A percentile compares a stretch with the other conserved stretches of the same genome.
Conservation (phyloP, 1,140 invertebrate genomes). For the Galleria mellonella region DNA sequence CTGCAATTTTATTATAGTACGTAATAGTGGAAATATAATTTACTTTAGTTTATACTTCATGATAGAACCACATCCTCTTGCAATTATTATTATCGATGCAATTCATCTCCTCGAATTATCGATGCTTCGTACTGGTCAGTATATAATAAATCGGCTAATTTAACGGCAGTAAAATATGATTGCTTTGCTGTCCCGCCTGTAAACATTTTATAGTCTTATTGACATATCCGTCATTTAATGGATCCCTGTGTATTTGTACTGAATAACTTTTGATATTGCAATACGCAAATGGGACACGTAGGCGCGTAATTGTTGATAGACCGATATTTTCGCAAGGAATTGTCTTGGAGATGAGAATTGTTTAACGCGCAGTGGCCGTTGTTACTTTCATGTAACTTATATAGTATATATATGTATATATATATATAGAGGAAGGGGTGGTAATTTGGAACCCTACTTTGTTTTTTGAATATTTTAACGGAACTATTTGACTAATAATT, state of each 20-base stretch:
- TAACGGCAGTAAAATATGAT: slow-evolving; percentile 2
- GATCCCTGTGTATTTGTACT: neutral
- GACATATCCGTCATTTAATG: slow-evolving; percentile 17
- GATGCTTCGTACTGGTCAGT: neutral
- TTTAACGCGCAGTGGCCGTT: no score
- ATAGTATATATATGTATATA: no score
- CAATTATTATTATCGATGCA: neutral
- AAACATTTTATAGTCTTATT: slow-evolving; percentile 16
- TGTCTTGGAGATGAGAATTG: no score
- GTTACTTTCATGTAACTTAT: no score
- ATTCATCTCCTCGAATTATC: neutral
- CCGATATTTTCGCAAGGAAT: slow-evolving; percentile 28
- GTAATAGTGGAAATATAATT: no score
- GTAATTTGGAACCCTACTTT: no score
- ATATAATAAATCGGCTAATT: slow-evolving; percentile 4
- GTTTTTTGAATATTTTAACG: no score
- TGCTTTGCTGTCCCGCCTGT: slow-evolving; percentile 1
- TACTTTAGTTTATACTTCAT: no score
- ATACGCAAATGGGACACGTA: slow-evolving; percentile 22
- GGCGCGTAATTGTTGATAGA: slow-evolving; percentile 26
- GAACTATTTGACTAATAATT: no score
- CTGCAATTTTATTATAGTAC: no score
- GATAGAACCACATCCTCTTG: no score
- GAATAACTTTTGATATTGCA: slow-evolving; percentile 2
- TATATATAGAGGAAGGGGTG: no score